Base-by-base conservation (phyloP, 2,888 invertebrate genomes). In the Chaetoderma sp. region DNA sequence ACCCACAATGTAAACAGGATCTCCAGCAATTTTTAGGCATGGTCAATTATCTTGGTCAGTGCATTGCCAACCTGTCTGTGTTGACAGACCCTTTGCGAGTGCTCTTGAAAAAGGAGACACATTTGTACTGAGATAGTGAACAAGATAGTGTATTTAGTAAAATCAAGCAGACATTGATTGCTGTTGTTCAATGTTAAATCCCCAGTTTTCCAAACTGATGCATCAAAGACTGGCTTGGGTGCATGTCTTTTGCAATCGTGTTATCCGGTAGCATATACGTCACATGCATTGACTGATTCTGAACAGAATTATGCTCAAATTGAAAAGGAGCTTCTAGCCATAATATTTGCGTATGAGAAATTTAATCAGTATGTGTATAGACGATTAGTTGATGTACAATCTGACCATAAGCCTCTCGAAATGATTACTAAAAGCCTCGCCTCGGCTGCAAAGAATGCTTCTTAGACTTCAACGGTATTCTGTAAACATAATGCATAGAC, bases 381-480 rank as follows among this genome's bases (percentile, higher is more conserved):
- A 13, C 50, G 30, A 16, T 10, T 33, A n/a, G 45, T 65, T 10
- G n/a, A 27, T 25, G 73, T 74, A 21, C 39, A 65, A 32, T 65
- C 65, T 42, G 73, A 73, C 44, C 73, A 73, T 49, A 68, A 64
- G 57, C 72, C 66, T n/a, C 67, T 73, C 30, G 60, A 62, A 21
- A 25, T 21, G 21, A 65, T 72, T 36, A 13, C 54, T 1, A 18
- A 42, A 63, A 49, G 42, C 56, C 5, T 57, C 64, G 13, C 69
- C 68, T 1, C 30, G 65, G 13, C 55, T 73, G 16, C 73, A 73
- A 32, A 23, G 62, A 21, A 67, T 67, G 63, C 25, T 60, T 32
- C 49, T 73, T 21, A 25, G 36, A 42, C 27, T 68, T 23, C 65
- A 65, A 49, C 44, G 58, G 36, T 72, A 68, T 60, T 32, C 65